Conservation (phyloP, 2,888 invertebrate species). For the Dicyrtomina minuta region DNA sequence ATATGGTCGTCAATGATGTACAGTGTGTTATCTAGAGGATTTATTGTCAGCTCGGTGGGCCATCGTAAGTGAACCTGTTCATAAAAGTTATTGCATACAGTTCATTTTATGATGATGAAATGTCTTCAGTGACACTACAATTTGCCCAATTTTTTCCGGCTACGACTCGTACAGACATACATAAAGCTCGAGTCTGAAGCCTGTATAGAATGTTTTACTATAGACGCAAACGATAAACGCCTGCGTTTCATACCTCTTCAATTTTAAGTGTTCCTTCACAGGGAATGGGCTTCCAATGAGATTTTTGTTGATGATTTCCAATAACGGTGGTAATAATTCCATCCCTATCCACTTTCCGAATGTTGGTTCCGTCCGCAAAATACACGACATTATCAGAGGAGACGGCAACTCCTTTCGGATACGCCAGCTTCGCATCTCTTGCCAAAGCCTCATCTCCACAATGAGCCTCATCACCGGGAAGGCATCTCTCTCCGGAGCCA, state of each 20-base stretch:
- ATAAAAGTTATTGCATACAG: conserved; percentile 12
- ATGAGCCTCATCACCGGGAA: conserved; percentile 89
- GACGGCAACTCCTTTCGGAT: conserved; percentile 90
- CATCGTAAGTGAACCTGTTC: conserved; percentile 79
- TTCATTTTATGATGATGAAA: background rate
- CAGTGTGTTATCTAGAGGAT: conserved; percentile 89
- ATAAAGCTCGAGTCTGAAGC: too few relatives aligned
- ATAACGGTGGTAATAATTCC: conserved; percentile 90
- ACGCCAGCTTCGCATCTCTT: conserved; percentile 87
- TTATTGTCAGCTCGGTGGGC: conserved; percentile 94
- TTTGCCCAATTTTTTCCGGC: too few relatives aligned
- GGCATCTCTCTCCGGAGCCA: conserved; percentile 89
- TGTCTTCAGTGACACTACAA: background rate
- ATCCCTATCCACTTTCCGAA: conserved; percentile 87
- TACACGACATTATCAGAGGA: conserved; percentile 88
- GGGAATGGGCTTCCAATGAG: conserved; percentile 90
- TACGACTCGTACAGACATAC: too few relatives aligned
- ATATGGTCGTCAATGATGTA: conserved; percentile 96
- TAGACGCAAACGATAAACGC: too few relatives aligned
- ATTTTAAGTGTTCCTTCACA: conserved; percentile 87
- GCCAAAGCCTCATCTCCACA: conserved; percentile 95
- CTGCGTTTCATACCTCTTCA: conserved; percentile 64
- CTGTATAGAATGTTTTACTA: too few relatives aligned
- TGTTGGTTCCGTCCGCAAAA: conserved; percentile 94
- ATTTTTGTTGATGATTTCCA: conserved; percentile 88